Base-by-base conservation (phyloP, 2,888 invertebrate genomes). In the Drosophila longiperda region DNA sequence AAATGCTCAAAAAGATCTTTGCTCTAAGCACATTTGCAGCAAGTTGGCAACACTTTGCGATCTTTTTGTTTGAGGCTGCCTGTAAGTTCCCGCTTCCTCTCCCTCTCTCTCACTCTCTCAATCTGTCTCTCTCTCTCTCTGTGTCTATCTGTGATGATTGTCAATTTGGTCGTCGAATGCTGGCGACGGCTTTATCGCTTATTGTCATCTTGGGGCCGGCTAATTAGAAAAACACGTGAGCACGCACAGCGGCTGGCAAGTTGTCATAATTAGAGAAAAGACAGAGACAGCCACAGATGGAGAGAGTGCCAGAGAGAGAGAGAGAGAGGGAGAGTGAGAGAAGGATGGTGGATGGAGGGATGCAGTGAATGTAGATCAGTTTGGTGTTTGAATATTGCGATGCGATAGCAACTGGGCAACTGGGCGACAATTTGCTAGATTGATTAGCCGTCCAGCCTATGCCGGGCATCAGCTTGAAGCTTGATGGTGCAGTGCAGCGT, bases 401-500 rank as follows among this genome's bases (percentile, higher is more conserved):
- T 63, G 50, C 66, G 77, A 77, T 77, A 65, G 80, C 63, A 63
- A 73, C 75, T 45, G 36, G 17, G 79, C 89, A 89, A 88, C 89
- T 45, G 83, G 83, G 87, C 89, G 90, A 88, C 89, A 90, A 89
- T 90, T 89, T 90, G 90, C 88, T 85, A 90, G 87, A 87, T 89
- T 89, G 90, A 89, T 89, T 89, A 90, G 82, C 70, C 67, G 82
- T 78, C 72, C 82, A 71, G 80, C 81, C 81, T 75, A 66, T 67
- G 66, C 65, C 26, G 26, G 48, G 23, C 40, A 29, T 32, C 60
- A 17, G n/a, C 34, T 49, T 23, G 33, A 26, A 15, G n/a, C 34
- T 49, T 23, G 33, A 26, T 20, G 38, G 17, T 26, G 26, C 26
- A 49, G 11, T 58, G 71, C 66, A 36, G 34, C 50, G 45, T 12